Base-by-base conservation (phyloP, 1,140 invertebrate genomes). In the Lucilia sericata region DNA sequence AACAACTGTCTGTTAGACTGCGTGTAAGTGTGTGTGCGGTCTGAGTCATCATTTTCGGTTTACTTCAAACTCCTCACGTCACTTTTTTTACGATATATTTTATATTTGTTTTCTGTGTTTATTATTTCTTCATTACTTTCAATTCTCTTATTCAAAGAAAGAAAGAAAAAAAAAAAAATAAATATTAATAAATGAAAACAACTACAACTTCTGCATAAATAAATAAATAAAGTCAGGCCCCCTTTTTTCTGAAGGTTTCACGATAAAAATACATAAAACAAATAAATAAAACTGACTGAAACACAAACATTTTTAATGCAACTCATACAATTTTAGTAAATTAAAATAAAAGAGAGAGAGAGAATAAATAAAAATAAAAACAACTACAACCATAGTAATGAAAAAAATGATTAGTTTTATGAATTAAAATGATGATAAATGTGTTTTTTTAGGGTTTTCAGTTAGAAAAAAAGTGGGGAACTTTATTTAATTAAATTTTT, bases 171-270 rank as follows among this genome's bases (percentile, higher is more conserved):
- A 21, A 19, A 2, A 70, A 21, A 10, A 14, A 60, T 14, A 60
- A 14, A 5, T 60, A 60, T 0, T 21, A 7, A 70, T 21, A 70
- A 42, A 14, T 65, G 13, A 70, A 70, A 70, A 19, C 19, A 17
- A 14, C 5, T 70, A 70, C 13, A 30, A 30, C 25, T 30, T 30
- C 25, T 30, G 25, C 17, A 70, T 5, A 70, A 21, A 70, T 70
- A 70, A 70, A 70, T 5, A 70, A 21, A 21, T 25, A 21, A 21
- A 70, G 65, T 70, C 65, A 21, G 65, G 65, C 65, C 65, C 65
- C 65, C 65, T 70, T 70, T 65, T 65, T 55, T 70, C 17, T 70
- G 65, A 70, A 70, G 65, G 65, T 70, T 70, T 70, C 65, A 70
- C 65, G 65, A 21, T 70, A 70, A 70, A 60, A 60, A 60, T 21